Conservation (phyloP, 30 jellyfish, hydroid and myxozoan species). For the Aurelia aurita region DNA sequence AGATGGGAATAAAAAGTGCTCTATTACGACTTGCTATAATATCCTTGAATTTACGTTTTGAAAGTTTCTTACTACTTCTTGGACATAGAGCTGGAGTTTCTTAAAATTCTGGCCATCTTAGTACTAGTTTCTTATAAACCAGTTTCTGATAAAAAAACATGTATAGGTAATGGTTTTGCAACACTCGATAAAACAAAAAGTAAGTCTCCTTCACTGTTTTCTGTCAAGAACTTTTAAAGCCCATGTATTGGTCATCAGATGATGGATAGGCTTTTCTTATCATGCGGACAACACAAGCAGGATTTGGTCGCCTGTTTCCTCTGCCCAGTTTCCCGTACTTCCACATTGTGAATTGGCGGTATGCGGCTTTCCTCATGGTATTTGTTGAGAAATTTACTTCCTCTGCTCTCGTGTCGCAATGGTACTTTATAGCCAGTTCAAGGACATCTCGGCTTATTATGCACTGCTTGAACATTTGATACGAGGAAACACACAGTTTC, state of each 20-base stretch:
- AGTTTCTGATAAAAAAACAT: no score
- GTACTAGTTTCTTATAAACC: no score
- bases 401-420: conserved; percentile 18
- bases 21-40: no score
- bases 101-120: no score
- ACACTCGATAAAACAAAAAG: no score
- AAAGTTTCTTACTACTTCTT: no score
- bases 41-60: no score
- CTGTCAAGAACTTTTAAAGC: conserved; percentile 11
- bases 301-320: conserved; percentile 35
- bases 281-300: conserved; percentile 44
- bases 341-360: conserved; percentile 49
- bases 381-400: conserved; percentile 25
- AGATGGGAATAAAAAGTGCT: no score
- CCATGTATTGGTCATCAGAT: conserved; percentile 15
- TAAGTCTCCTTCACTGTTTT: no score
- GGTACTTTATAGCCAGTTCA: conserved; percentile 21
- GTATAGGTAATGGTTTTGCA: no score
- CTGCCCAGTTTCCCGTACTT: conserved; percentile 35
- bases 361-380: conserved; percentile 11
- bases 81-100: no score
- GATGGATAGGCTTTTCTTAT: conserved; percentile 44
- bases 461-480: background rate
- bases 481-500: conserved; percentile 9
- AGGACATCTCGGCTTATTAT: background rate